Evolutionary conservation across 2,888 invertebrate species (phyloP), one percentile per base, ranked within the genome.

Genomic region (Adelphocoris suturalis): DNA sequence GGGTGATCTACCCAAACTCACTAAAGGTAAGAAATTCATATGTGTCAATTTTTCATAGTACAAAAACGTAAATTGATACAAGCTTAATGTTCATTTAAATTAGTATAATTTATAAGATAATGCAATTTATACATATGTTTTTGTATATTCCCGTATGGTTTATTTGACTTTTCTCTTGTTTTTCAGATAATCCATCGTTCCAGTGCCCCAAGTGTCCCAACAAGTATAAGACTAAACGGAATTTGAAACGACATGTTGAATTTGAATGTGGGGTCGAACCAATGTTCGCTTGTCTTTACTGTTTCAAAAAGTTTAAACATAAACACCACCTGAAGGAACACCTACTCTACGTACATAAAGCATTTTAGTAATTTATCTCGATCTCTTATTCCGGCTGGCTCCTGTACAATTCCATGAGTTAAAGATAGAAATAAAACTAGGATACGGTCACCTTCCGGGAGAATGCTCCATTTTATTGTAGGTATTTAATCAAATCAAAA

Each of bases 231-330:
- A 27, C 7, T 13, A 82, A 82, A 23, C 27, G 23, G 52, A 27
- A 82, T 52, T 27, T 82, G 52, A 52, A 37, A 19, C 37, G 82
- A 52, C 88, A 88, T 23, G 16, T 48, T 19, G 78, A 88, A 12
- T 88, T 80, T 37, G 88, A 88, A 37, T 88, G 86, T 23, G 86
- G 75, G 19, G 28, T 28, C 4, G 48, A 47, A 16, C 52, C 48
- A n/a, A 82, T 52, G 28, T 88, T 88, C 47, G 19, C 61, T 61
- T 91, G 91, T 78, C 61, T 86, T 27, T 85, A 86, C 76, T 94
- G 94, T 91, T 87, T 86, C 23, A 91, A 90, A 80, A 87, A 61
- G n/a, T 92, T 92, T 89, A 91, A 91, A 27, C 90, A 91, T 80
- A 90, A 88, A 76, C 52, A 87, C 16, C 90, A 91, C 13, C 82